Evolutionary conservation across 2,797 vertebrate genomes (phyloP).

Genomic region (Bothrops alternatus): DNA sequence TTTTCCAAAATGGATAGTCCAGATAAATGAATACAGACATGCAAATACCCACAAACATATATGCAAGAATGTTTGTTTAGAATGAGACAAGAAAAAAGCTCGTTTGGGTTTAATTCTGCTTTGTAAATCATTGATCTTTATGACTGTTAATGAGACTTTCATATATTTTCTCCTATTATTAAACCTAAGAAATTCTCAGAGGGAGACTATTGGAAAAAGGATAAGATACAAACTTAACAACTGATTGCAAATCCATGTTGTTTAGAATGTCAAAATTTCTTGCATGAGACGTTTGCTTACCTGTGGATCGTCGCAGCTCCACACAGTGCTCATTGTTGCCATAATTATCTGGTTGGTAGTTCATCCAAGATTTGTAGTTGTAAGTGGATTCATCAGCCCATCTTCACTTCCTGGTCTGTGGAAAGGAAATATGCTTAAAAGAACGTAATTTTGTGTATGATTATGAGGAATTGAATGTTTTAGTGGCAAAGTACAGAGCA

Average conservation of each 20-base stretch:
- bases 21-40: neutral
- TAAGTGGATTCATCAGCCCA: slow-evolving; percentile 19
- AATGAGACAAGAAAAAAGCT: neutral
- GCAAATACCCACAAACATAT: neutral
- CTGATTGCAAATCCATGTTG: neutral
- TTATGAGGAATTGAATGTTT: neutral
- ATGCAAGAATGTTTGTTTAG: neutral
- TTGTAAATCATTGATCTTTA: neutral
- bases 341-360: neutral
- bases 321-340: neutral
- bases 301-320: neutral
- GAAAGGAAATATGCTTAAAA: neutral
- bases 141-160: too few relatives aligned
- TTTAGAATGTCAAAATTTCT: neutral
- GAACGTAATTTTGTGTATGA: neutral
- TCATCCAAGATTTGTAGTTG: slow-evolving; percentile 22
- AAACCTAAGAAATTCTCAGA: neutral
- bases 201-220: neutral
- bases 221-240: neutral
- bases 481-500: neutral
- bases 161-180: neutral
- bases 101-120: neutral
- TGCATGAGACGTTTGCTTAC: neutral
- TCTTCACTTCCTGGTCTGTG: slow-evolving; percentile 3
- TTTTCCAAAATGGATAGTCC: neutral